Evolutionary conservation across 2,797 vertebrate species (phyloP), one percentile per base, ranked within the genome.

Genomic region (Melanotaenia parkinsoni): DNA sequence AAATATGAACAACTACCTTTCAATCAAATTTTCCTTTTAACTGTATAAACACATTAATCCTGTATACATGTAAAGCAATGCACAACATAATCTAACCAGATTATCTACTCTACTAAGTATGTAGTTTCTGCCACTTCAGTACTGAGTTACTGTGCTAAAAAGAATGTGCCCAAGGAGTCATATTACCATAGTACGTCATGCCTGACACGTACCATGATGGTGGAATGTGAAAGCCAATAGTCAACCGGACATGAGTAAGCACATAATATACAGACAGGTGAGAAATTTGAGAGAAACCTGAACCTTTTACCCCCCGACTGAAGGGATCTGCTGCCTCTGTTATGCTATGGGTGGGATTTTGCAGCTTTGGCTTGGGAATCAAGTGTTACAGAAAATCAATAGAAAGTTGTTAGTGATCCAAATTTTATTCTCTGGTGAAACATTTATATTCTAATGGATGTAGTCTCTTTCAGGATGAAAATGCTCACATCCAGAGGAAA

Each of bases 91-190:
- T 53, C 18, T 37, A 53, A 61, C 24, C 47, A 59, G 10, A 59
- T 37, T 5, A 59, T 37, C n/a, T 7, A 18, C 24, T 69, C 7
- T 14, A 32, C 11, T 18, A 28, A 43, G 8, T 14, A 35, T 64
- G 20, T 51, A 5, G 9, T 54, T 53, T 43, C 38, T 63, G 37
- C 35, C 38, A 22, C 54, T 32, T 70, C 26, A 32, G 28, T 43
- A 14, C 38, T 18, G n/a, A 71, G 28, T 63, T 8, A 56, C 24
- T 14, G 45, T 63, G 50, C 26, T 26, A 53, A 63, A 22, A 63
- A 47, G 20, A 50, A 50, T 38, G 45, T 70, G 37, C 37, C 47
- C 12, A 53, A 18, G n/a, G 7, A 62, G 30, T 12, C 9, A 40
- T 40, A 57, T 33, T 30, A 45, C 28, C 32, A 63, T 16, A 32